Percentiles rank a stretch among this genome's conserved stretches.
These are phyloP conservation scores for Heterohyrax brucei DNA, from an alignment of 2,797 vertebrate species.

Conservation along the genomic window DNA sequence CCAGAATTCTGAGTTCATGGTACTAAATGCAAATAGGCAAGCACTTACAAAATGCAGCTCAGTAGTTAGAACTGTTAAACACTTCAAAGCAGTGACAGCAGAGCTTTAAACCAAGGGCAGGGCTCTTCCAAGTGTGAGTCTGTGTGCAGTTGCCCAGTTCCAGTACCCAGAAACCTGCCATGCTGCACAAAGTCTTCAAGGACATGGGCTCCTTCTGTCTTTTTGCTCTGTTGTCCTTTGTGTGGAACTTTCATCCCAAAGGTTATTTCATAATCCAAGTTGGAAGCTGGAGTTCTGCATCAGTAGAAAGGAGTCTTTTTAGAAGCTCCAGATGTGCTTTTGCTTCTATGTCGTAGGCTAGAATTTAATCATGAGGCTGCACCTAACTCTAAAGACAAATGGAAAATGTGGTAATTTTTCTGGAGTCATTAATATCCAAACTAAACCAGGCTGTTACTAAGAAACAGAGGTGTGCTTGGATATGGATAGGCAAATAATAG, in stretches of 20 bases:
- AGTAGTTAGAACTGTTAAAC: slow-evolving; percentile 11
- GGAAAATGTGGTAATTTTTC: not conserved
- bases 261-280: not conserved
- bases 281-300: not conserved
- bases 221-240: not conserved
- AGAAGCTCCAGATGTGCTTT: not conserved
- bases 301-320: not conserved
- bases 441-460: slow-evolving; percentile 32
- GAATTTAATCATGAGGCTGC: not conserved
- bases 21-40: not conserved
- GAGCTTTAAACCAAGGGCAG: not conserved
- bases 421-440: not conserved
- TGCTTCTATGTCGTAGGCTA: not conserved
- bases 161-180: not conserved
- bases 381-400: not conserved
- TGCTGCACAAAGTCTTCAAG: not conserved
- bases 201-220: not conserved
- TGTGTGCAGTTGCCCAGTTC: not conserved
- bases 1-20: not conserved
- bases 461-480: slow-evolving; percentile 7
- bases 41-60: not conserved
- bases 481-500: not conserved
- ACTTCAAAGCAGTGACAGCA: not conserved
- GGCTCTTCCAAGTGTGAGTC: not conserved
- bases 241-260: not conserved